Percentiles rank a stretch among this genome's conserved stretches.
Evolutionary conservation across 2,113 vertebrate species (phyloP).

Genomic region (Pogona vitticeps): DNA sequence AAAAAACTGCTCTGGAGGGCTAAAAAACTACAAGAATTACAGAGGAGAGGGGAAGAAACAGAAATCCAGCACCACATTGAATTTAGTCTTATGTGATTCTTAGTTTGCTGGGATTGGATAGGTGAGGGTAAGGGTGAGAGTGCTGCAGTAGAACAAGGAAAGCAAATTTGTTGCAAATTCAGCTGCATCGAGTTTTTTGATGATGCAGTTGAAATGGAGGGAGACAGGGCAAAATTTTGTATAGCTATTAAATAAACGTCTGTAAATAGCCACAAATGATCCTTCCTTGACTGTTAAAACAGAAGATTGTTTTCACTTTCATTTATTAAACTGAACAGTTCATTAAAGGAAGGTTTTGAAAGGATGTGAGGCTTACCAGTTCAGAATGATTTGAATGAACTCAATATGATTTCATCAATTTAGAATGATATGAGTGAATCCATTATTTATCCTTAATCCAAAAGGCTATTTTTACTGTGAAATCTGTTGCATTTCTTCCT

Average conservation of each 20-base stretch:
- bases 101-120: too few species aligned
- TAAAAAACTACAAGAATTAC: too few species aligned
- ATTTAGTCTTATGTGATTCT: too few species aligned
- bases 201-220: background rate
- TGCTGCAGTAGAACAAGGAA: too few species aligned
- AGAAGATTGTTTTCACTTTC: background rate
- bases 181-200: too few species aligned
- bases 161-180: too few species aligned
- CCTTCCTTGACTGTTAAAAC: background rate
- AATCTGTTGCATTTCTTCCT: background rate
- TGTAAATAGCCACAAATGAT: background rate
- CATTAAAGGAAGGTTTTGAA: background rate
- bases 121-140: too few species aligned
- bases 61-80: too few species aligned
- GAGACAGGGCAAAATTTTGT: background rate
- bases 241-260: background rate
- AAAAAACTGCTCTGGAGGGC: too few species aligned
- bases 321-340: background rate
- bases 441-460: background rate
- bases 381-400: background rate
- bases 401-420: background rate
- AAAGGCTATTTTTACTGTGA: background rate
- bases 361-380: background rate
- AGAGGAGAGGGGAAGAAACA: too few species aligned
- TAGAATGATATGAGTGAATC: background rate